Base-by-base conservation (phyloP, 2,113 vertebrate species). In the Lepus timidus region DNA sequence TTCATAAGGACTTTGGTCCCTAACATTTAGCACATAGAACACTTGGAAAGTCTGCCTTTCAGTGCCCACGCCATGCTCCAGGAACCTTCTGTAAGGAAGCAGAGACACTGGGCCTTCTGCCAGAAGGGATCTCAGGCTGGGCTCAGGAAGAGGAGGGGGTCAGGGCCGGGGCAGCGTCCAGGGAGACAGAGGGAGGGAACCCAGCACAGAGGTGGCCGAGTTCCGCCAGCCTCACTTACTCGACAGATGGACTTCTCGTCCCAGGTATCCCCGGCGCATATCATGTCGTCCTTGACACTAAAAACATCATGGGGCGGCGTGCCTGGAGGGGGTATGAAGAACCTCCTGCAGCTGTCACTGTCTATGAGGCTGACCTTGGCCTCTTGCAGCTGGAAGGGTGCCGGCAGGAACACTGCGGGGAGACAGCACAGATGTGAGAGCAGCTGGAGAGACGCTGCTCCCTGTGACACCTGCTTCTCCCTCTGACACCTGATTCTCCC, bases 311-410 rank as follows among this genome's bases (percentile, higher is more conserved):
- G 25, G 22, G 11, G 39, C 61, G 9, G 22, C 19, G 19, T 58
- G 55, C 14, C 0, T 29, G 31, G n/a, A 0, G 1, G 3, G 4
- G 16, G 44, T 22, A 87, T 36, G 29, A 33, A 88, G 29, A 36
- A 52, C 0, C 0, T 0, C 19, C 16, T 9, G 6, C 96, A 97
- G 8, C 17, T 0, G 0, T 23, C 0, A 0, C 4, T 74, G 0
- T 9, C 29, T 4, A 96, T 17, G 71, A 96, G 0, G 14, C 8
- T 13, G 0, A 96, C 62, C 23, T 89, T 3, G 14, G 2, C 90
- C 36, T 96, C 90, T 49, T 96, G 74, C 12, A 96, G 80, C 0
- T 86, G 31, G 0, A 36, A 36, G 33, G 90, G 74, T 0, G 0
- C 0, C 23, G 44, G 2, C 25, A 88, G 68, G 3, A 39, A 9